Percentiles rank a stretch among this genome's conserved stretches.
phyloP scores from a whole-genome alignment of 37 sponge, comb jelly and placozoan species.

The Corticium candelabrum region DNA sequence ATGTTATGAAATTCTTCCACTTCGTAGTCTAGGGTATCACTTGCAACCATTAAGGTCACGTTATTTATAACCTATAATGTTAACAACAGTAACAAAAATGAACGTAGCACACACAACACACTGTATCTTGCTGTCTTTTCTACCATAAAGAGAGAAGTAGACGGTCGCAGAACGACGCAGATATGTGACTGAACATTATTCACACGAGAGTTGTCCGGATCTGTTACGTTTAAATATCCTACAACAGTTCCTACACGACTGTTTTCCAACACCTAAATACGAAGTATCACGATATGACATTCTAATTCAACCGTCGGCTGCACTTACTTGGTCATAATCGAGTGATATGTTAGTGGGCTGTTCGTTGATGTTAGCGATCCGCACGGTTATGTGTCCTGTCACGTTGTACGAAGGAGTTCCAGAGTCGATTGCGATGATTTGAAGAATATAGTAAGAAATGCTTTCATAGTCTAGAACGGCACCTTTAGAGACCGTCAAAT shows the following conservation, averaged over 20 bases:
- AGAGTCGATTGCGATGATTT: background rate
- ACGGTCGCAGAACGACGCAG: background rate
- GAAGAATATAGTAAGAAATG: background rate
- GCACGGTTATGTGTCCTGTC: background rate
- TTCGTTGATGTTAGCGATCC: background rate
- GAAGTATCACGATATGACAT: background rate
- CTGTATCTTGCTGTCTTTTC: no score
- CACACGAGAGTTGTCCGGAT: constrained; percentile 2
- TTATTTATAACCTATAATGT: background rate
- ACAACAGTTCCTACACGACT: background rate
- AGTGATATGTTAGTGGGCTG: background rate
- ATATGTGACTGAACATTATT: background rate
- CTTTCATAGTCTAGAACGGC: background rate
- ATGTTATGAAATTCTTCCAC: background rate
- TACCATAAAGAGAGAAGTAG: background rate
- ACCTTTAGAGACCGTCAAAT: background rate
- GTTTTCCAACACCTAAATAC: background rate
- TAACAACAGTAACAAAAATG: background rate
- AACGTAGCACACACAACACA: no score
- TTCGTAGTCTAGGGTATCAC: background rate
- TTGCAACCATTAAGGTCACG: background rate
- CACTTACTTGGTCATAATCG: background rate
- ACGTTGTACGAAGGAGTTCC: background rate
- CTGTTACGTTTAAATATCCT: background rate
- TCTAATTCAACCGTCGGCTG: background rate